phyloP scores from a whole-genome alignment of 2,797 vertebrate species.

The Amblyopsis hoosieri region DNA sequence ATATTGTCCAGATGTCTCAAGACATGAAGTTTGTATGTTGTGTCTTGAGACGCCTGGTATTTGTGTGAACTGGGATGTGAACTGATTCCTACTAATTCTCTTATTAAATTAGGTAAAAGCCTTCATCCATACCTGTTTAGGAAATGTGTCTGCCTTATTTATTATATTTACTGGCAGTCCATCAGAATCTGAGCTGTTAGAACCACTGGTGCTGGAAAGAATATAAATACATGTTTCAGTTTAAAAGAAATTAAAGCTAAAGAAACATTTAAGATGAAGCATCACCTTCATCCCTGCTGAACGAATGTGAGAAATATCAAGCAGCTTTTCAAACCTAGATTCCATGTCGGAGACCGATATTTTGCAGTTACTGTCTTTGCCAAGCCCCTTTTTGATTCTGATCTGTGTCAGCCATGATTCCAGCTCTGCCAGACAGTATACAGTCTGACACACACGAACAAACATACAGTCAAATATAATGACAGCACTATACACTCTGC shows the following conservation, averaged over 20 bases:
- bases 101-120: too few species aligned
- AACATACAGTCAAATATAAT: neutral
- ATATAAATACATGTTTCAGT: conserved; percentile 29
- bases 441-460: conserved; percentile 66
- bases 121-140: conserved; percentile 37
- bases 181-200: conserved; percentile 88
- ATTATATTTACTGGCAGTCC: conserved; percentile 78
- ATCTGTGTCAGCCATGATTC: conserved; percentile 62
- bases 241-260: neutral
- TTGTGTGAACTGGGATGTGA: too few species aligned
- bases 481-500: conserved; percentile 42
- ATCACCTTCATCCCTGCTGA: neutral
- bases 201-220: conserved; percentile 87
- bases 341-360: conserved; percentile 86
- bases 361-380: conserved; percentile 67
- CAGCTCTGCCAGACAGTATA: conserved; percentile 82
- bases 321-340: conserved; percentile 81
- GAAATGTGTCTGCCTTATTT: conserved; percentile 46
- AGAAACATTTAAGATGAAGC: neutral
- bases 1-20: too few species aligned
- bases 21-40: too few species aligned
- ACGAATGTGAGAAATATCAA: neutral
- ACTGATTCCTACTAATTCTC: too few species aligned
- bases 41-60: too few species aligned
- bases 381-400: conserved; percentile 70